These are phyloP conservation scores for Ditylenchus weischeri DNA, from an alignment of 2,888 invertebrate genomes.

Conservation along the genomic window DNA sequence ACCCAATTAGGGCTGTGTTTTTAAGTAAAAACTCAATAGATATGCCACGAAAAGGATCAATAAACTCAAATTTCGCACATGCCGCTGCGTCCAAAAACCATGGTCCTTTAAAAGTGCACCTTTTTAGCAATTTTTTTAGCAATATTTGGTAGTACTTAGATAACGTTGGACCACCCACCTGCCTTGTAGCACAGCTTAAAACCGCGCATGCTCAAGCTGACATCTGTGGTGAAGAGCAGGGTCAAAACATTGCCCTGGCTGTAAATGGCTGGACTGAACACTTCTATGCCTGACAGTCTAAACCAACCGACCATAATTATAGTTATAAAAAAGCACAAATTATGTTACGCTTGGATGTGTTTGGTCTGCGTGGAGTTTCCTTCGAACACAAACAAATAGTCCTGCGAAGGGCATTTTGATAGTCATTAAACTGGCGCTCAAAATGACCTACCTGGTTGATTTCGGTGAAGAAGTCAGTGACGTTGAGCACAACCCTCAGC, in stretches of 20 bases:
- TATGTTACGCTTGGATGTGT: conserved; percentile 28
- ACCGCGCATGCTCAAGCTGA: conserved; percentile 23
- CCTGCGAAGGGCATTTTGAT: not conserved
- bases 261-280: conserved; percentile 13
- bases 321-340: not conserved
- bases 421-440: no score
- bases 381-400: conserved; percentile 31
- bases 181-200: conserved; percentile 27
- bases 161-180: conserved; percentile 16
- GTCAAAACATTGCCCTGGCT: conserved; percentile 20
- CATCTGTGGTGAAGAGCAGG: conserved; percentile 30
- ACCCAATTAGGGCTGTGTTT: no score
- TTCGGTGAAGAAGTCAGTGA: conserved; percentile 29
- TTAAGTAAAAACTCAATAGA: no score
- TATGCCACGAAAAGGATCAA: no score
- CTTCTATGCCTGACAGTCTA: conserved; percentile 29
- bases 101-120: no score
- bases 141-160: no score
- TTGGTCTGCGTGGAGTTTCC: conserved; percentile 26
- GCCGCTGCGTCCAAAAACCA: no score
- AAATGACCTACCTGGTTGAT: conserved; percentile 22
- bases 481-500: conserved; percentile 22
- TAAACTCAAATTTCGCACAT: no score
- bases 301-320: not conserved
- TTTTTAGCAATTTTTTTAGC: no score